Conservation (phyloP, 2,113 vertebrate genomes). For the Pedetes capensis region DNA sequence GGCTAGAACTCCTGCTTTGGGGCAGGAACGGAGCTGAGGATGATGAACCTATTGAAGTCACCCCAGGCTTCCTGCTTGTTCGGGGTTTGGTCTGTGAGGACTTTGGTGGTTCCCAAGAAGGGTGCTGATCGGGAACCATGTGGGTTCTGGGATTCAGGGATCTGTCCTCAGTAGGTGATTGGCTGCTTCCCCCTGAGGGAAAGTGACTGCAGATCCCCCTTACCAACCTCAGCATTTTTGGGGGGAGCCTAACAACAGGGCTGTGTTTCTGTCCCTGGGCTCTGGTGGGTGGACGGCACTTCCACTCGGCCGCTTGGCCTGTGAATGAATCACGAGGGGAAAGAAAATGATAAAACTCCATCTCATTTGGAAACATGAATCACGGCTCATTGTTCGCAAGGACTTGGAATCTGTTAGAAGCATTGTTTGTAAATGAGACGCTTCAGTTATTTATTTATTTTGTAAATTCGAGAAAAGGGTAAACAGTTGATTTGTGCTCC, state of each 20-base stretch:
- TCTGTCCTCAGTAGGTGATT: not conserved
- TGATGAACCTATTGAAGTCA: not conserved
- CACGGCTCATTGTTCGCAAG: conserved; percentile 59
- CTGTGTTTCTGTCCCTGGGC: conserved; percentile 15
- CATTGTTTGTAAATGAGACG: conserved; percentile 25
- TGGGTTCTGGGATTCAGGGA: not conserved
- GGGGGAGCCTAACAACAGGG: not conserved
- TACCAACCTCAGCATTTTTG: not conserved
- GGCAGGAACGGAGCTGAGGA: not conserved
- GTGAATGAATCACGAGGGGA: conserved; percentile 50
- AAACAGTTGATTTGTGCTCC: not conserved
- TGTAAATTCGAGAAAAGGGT: not conserved
- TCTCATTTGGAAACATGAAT: conserved; percentile 63
- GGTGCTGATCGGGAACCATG: not conserved
- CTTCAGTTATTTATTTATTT: conserved; percentile 29
- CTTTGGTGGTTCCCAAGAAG: not conserved
- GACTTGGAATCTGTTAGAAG: conserved; percentile 39
- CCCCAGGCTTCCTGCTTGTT: not conserved
- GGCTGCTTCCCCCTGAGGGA: not conserved
- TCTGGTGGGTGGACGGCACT: not conserved
- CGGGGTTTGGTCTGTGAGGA: not conserved
- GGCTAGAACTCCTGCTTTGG: fast-evolving
- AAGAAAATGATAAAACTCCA: conserved; percentile 55
- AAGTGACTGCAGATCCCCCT: not conserved
- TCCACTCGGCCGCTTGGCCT: not conserved